A percentile compares a stretch with the other conserved stretches of the same genome.
phyloP scores from a whole-genome alignment of 2,888 invertebrate genomes.

The Pocota personata region DNA sequence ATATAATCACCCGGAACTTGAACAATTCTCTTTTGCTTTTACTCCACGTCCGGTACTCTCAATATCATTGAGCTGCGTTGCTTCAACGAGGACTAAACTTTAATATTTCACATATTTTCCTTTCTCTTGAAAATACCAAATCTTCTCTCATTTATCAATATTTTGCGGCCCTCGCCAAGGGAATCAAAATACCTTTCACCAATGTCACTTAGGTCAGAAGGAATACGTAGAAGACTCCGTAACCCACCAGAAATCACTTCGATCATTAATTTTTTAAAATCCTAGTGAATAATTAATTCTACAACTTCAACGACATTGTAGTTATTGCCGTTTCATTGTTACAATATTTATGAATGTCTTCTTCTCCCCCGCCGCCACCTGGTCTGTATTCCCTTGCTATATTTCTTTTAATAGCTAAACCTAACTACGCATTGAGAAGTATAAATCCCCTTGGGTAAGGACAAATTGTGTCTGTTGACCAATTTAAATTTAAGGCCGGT shows the following conservation, averaged over 20 bases:
- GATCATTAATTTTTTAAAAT: conserved; percentile 28
- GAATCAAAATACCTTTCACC: not conserved
- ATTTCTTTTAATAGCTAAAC: not conserved
- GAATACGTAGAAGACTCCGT: not conserved
- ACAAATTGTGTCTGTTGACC: conserved; percentile 43
- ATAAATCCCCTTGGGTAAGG: conserved; percentile 18
- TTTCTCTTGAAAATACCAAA: not conserved
- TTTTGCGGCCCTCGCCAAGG: not conserved
- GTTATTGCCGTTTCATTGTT: conserved; percentile 10
- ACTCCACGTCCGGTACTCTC: not conserved
- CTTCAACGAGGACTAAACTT: not conserved
- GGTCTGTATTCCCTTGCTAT: not conserved
- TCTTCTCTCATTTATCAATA: conserved; percentile 1
- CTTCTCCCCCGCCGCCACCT: not conserved
- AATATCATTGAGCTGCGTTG: not conserved
- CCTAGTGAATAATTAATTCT: conserved; percentile 30
- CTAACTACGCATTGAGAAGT: conserved; percentile 8
- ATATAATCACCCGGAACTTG: conserved; percentile 16
- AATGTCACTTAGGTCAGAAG: conserved; percentile 17
- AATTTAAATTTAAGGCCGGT: conserved; percentile 40
- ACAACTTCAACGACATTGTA: conserved; percentile 10
- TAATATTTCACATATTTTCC: conserved; percentile 17
- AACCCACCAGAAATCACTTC: conserved; percentile 22
- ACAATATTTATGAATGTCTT: conserved; percentile 10
- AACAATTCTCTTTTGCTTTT: not conserved